Conservation (phyloP, 2,797 vertebrate species). For the Rhinogobio ventralis region DNA sequence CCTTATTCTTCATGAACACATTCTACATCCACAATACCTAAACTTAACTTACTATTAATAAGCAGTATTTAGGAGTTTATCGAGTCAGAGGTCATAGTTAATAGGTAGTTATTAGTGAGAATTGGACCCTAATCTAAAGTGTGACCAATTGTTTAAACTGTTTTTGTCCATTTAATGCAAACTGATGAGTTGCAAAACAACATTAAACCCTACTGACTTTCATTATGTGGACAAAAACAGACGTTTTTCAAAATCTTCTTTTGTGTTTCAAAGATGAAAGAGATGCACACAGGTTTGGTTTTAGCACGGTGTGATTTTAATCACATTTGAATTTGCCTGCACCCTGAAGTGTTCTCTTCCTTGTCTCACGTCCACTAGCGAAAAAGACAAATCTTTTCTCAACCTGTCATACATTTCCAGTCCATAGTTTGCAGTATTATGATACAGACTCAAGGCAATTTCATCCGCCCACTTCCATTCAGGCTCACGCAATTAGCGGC, state of each 20-base stretch:
- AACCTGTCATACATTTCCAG: constrained; percentile 51
- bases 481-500: constrained; percentile 76
- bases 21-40: too few relatives aligned
- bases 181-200: neutral
- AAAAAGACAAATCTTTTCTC: constrained; percentile 37
- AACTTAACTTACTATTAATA: too few relatives aligned
- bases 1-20: too few relatives aligned
- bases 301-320: neutral
- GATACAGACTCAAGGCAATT: constrained; percentile 70
- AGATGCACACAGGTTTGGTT: neutral
- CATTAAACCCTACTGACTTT: neutral
- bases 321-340: neutral
- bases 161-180: neutral
- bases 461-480: constrained; percentile 70
- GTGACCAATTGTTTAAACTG: neutral
- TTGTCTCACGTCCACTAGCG: neutral
- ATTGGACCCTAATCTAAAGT: too few relatives aligned
- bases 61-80: too few relatives aligned
- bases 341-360: neutral
- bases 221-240: neutral
- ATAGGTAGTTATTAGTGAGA: too few relatives aligned
- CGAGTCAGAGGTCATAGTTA: too few relatives aligned
- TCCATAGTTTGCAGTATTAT: constrained; percentile 64
- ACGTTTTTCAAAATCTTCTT: neutral
- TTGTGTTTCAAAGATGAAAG: neutral